Evolutionary conservation across 2,797 vertebrate genomes (phyloP), one percentile per base, ranked within the genome.

Genomic region (Balearica regulorum): DNA sequence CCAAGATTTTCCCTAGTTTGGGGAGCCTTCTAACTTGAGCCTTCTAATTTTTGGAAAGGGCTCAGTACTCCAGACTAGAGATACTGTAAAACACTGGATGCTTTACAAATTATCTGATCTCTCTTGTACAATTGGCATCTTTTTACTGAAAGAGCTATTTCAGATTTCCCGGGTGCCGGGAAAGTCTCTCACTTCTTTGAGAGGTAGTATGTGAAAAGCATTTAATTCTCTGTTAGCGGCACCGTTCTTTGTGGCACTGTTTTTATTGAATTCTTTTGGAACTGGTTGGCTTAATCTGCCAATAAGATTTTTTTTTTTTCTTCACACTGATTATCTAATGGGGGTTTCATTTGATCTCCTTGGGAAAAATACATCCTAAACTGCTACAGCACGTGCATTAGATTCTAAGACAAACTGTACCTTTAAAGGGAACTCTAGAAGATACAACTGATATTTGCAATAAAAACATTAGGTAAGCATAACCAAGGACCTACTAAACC

Each of bases 291-390:
- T 95, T 96, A 94, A 92, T 81, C 79, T n/a, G 3, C 43, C 87
- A 90, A 89, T 72, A 16, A 91, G 68, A 2, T 35, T 49, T 65
- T 71, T 55, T 66, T 66, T 61, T 87, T 87, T 64, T 10, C 53
- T 81, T 92, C 22, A 29, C 46, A 41, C 4, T 37, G 65, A 21
- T 97, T 97, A 91, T 94, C 69, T 96, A 96, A 95, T 13, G 16
- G 51, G 41, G 29, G 4, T 76, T 96, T 96, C 26, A 97, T 69
- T 91, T 84, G 79, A 97, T 97, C 95, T 89, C 76, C 95, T 91
- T 96, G 97, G 76, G 97, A 95, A 95, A 95, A 94, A 91, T 9
- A 39, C 29, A 62, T 44, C 26, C 49, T 60, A 37, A 89, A 46
- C 25, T 76, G 51, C 70, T 84, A 43, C 85, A 87, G 79, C 31